A percentile compares a stretch with the other conserved stretches of the same genome.
Evolutionary conservation across 2,797 vertebrate genomes (phyloP).

Genomic region (Sebastes nivosus): DNA sequence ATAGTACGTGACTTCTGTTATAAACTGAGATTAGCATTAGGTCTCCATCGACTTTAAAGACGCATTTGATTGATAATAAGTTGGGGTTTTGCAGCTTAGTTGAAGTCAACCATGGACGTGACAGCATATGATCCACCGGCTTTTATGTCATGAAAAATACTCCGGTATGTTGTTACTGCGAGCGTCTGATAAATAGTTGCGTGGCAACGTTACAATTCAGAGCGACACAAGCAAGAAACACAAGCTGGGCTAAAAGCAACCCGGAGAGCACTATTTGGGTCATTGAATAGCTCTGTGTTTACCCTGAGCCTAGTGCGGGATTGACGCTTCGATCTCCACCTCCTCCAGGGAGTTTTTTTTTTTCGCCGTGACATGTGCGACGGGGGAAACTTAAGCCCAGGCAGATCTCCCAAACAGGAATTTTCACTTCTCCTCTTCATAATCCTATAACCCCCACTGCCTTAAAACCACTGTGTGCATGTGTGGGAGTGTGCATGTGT

Average conservation of each 20-base stretch:
- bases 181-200: slow-evolving; percentile 55
- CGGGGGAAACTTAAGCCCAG: slow-evolving; percentile 76
- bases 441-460: slow-evolving; percentile 72
- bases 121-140: slow-evolving; percentile 39
- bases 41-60: background rate
- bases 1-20: background rate
- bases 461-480: slow-evolving; percentile 72
- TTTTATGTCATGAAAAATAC: slow-evolving; percentile 48
- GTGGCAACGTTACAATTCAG: slow-evolving; percentile 64
- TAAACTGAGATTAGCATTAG: background rate
- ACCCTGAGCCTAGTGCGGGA: slow-evolving; percentile 66
- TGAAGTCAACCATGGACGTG: slow-evolving; percentile 12
- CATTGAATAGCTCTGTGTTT: slow-evolving; percentile 75
- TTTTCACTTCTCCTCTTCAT: slow-evolving; percentile 80
- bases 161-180: slow-evolving; percentile 57
- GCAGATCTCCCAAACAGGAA: slow-evolving; percentile 84
- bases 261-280: slow-evolving; percentile 59
- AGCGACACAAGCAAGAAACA: slow-evolving; percentile 60
- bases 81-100: slow-evolving; percentile 20
- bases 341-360: slow-evolving; percentile 74
- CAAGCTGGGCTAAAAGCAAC: slow-evolving; percentile 60
- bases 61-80: background rate
- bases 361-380: slow-evolving; percentile 69
- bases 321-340: slow-evolving; percentile 69
- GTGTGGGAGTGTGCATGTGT: slow-evolving; percentile 38